A percentile compares a stretch with the other conserved stretches of the same genome.
phyloP scores from a whole-genome alignment of 2,113 vertebrate genomes.

The Gymnobelideus leadbeateri region DNA sequence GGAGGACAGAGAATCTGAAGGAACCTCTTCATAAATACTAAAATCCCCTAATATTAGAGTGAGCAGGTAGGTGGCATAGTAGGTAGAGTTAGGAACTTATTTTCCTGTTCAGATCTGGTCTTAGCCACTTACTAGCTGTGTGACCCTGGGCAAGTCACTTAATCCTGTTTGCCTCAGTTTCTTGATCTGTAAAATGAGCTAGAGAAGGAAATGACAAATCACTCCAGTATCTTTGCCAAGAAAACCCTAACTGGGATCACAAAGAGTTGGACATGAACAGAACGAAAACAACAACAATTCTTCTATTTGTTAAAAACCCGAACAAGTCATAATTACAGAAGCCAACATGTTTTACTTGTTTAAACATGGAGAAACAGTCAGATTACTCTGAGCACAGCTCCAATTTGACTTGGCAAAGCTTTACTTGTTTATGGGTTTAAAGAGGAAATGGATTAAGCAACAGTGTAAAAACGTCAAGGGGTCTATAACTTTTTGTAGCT shows the following conservation, averaged over 20 bases:
- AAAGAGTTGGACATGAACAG: neutral
- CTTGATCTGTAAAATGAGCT: neutral
- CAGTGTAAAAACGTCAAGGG: neutral
- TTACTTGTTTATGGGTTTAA: neutral
- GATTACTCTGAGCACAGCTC: neutral
- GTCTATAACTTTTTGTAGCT: neutral
- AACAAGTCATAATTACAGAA: neutral
- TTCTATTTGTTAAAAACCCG: neutral
- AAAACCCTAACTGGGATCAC: neutral
- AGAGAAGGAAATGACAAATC: neutral
- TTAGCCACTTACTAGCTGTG: neutral
- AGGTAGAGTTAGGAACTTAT: neutral
- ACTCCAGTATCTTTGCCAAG: neutral
- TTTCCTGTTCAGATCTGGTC: neutral
- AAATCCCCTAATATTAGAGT: neutral
- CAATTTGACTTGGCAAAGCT: slow-evolving; percentile 2
- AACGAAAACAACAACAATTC: neutral
- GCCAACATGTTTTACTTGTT: neutral
- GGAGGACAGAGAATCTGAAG: neutral
- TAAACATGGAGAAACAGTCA: neutral
- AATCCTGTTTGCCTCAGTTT: neutral
- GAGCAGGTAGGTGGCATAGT: neutral
- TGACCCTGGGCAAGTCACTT: neutral
- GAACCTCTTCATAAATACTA: neutral
- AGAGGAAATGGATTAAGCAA: neutral